Evolutionary conservation across 2,113 vertebrate genomes (phyloP).

Genomic region (human): DNA sequence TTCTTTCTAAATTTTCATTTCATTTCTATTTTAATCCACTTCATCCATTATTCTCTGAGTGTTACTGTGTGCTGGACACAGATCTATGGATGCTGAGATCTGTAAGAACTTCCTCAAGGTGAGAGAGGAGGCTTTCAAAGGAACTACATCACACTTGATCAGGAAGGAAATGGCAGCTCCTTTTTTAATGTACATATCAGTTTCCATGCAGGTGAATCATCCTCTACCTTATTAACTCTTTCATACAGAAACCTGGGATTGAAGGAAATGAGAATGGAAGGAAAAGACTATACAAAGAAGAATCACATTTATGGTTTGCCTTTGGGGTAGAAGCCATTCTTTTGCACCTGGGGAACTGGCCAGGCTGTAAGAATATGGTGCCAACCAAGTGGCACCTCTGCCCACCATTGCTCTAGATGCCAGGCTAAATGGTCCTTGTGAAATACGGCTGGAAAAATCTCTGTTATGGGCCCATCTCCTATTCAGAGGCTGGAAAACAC

Average conservation of each 20-base stretch:
- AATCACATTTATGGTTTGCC: constrained; percentile 75
- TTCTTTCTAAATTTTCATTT: neutral
- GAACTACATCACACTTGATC: neutral
- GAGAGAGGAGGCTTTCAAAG: neutral
- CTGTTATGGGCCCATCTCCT: constrained; percentile 77
- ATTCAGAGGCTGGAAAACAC: constrained; percentile 79
- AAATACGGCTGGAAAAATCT: constrained; percentile 55
- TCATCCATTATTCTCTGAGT: neutral
- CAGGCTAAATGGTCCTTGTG: constrained; percentile 63
- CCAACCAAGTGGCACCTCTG: constrained; percentile 63
- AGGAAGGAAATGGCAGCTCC: neutral
- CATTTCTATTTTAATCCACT: neutral
- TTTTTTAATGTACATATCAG: neutral
- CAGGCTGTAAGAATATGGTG: constrained; percentile 68
- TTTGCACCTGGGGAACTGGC: constrained; percentile 65
- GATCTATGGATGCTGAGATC: neutral
- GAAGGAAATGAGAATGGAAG: constrained; percentile 23
- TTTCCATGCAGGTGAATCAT: constrained; percentile 58
- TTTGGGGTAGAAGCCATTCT: constrained; percentile 78
- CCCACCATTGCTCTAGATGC: constrained; percentile 58
- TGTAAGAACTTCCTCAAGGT: neutral
- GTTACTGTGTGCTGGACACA: neutral
- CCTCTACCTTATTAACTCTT: constrained; percentile 62
- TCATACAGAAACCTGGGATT: constrained; percentile 66
- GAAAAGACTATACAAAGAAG: constrained; percentile 41